These are phyloP conservation scores for Leptogaster cylindrica DNA, from an alignment of 2,888 invertebrate species.

Conservation along the genomic window DNA sequence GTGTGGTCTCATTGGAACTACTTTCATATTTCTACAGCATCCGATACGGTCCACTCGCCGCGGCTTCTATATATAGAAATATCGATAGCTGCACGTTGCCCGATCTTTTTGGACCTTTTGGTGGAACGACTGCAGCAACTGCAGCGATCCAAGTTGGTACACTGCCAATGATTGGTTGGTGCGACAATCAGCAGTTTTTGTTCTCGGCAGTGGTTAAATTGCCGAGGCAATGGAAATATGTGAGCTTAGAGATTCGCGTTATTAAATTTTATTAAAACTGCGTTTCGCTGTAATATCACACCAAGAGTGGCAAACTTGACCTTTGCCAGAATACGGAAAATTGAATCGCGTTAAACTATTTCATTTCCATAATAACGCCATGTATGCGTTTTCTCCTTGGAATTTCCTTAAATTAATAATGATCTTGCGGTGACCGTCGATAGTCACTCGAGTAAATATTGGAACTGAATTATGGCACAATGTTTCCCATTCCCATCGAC, in stretches of 20 bases:
- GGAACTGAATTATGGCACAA: too few relatives aligned
- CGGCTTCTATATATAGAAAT: conserved; percentile 29
- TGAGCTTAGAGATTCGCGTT: conserved; percentile 24
- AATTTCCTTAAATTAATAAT: conserved; percentile 5
- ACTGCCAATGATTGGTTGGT: conserved; percentile 27
- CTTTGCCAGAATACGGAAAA: conserved; percentile 33
- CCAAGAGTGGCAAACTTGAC: conserved; percentile 37
- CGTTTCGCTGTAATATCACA: conserved; percentile 20
- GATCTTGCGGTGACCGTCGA: too few relatives aligned
- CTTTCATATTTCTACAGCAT: conserved; percentile 55
- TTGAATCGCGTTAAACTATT: conserved; percentile 20
- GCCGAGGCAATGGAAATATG: conserved; percentile 31
- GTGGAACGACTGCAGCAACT: conserved; percentile 22
- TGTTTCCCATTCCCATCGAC: too few relatives aligned
- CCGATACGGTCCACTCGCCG: conserved; percentile 46
- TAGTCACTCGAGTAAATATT: too few relatives aligned
- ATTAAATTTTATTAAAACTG: conserved; percentile 37
- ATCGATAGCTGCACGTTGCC: conserved; percentile 36
- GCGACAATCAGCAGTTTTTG: conserved; percentile 39
- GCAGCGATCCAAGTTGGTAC: conserved; percentile 18
- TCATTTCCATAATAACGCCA: conserved; percentile 6
- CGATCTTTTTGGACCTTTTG: conserved; percentile 39
- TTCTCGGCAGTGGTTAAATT: conserved; percentile 34
- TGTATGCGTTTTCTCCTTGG: conserved; percentile 8
- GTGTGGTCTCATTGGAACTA: conserved; percentile 59